Percentiles rank a stretch among this genome's conserved stretches.
These are phyloP conservation scores for Halocynthia aurantium DNA, from an alignment of 23 tunicate genomes.

Conservation along the genomic window DNA sequence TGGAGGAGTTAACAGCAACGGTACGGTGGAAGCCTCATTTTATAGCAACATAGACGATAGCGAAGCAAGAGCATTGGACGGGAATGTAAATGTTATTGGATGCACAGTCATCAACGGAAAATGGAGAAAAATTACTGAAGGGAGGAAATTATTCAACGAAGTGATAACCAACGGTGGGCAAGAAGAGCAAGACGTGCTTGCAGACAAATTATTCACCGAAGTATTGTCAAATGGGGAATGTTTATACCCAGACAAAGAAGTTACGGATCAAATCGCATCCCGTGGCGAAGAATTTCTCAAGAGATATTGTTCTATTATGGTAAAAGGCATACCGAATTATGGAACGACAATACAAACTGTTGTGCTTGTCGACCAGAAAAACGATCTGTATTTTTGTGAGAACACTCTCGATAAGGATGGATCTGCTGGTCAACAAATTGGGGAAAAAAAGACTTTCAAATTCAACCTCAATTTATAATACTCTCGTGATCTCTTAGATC, in stretches of 20 bases:
- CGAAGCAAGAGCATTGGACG: conserved; percentile 13
- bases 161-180: not conserved
- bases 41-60: conserved; percentile 39
- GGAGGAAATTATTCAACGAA: conserved; percentile 24
- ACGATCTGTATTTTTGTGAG: conserved; percentile 47
- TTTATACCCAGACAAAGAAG: conserved; percentile 61
- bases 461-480: too few relatives aligned
- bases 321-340: conserved; percentile 32
- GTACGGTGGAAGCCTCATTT: conserved; percentile 23
- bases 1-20: conserved; percentile 16
- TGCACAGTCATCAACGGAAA: conserved; percentile 46
- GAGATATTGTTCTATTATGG: conserved; percentile 57
- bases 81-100: conserved; percentile 24
- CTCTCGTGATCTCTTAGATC: too few relatives aligned
- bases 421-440: too few relatives aligned
- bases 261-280: conserved; percentile 17
- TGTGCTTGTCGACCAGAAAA: conserved; percentile 52
- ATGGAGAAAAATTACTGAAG: conserved; percentile 59
- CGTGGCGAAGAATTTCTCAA: conserved; percentile 16
- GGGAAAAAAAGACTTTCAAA: too few relatives aligned
- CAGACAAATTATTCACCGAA: conserved; percentile 17
- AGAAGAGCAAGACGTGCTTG: not conserved
- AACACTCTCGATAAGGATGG: not conserved
- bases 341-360: conserved; percentile 76
- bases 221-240: conserved; percentile 45